Evolutionary conservation across 1,140 invertebrate genomes (phyloP), one percentile per base, ranked within the genome.

Genomic region (Macrotrachela quadricornifera): DNA sequence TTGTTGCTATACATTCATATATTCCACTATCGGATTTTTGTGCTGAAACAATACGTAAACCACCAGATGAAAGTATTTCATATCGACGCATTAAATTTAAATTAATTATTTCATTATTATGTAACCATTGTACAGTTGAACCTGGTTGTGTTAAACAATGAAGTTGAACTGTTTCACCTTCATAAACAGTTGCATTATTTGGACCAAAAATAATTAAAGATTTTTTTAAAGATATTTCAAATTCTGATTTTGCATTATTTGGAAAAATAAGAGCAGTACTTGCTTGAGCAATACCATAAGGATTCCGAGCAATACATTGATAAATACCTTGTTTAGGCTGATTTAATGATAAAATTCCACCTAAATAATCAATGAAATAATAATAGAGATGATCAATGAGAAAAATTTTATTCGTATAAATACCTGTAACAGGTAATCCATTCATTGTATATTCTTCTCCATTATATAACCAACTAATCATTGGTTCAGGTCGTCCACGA

Each of bases 291-390:
- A 79, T 80, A 17, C 82, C 83, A 14, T 83, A 73, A 14, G 73
- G 66, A 68, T 87, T 90, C 54, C 75, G 78, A 0, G 82, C 84
- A 59, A 90, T 82, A 64, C 84, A 86, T 62, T 90, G 84, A 51
- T 86, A 80, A 16, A 86, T 79, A 0, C 86, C 85, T 0, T 82
- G 81, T 61, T 30, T 30, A 4, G 21, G 21, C 8, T 30, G 3
- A 30, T 30, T 30, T 8, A 30, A 30, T 30, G 21, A 30, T 30
- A 30, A 8, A 2, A 30, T 8, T 4, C 21, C 21, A 30, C 21
- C 21, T 30, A 30, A 30, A 8, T 4, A 30, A 4, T 30, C 21
- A 30, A 4, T 30, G 8, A 2, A 30, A 30, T 30, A 30, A 4
- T 30, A 4, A 30, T 30, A n/a, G n/a, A n/a, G n/a, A n/a, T n/a